Conservation (phyloP, 2,888 invertebrate species). For the Actias luna region DNA sequence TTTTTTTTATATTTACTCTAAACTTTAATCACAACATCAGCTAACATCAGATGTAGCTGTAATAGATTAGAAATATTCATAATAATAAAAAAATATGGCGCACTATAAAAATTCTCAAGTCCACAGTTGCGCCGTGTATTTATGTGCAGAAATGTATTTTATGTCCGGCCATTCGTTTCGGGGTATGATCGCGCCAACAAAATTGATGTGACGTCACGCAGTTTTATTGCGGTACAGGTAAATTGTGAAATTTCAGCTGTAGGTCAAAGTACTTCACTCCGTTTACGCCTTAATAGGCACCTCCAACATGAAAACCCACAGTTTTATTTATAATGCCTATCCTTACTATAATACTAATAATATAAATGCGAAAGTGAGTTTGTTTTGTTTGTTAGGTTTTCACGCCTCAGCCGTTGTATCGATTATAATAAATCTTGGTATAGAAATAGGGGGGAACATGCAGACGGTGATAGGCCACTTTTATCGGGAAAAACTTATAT, state of each 20-base stretch:
- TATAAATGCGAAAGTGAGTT: no score
- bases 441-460: no score
- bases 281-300: not conserved
- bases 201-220: conserved; percentile 21
- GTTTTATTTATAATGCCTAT: no score
- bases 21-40: not conserved
- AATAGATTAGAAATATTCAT: not conserved
- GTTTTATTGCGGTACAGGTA: conserved; percentile 17
- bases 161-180: conserved; percentile 21
- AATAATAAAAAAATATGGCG: not conserved
- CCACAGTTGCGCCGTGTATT: conserved; percentile 22
- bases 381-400: no score
- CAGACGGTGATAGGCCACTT: no score
- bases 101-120: conserved; percentile 3
- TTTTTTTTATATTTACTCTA: not conserved
- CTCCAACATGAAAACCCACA: not conserved
- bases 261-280: not conserved
- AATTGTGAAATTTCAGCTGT: conserved; percentile 9
- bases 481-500: no score
- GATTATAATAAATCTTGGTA: no score
- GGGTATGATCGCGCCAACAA: conserved; percentile 18
- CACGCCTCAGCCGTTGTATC: no score
- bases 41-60: not conserved
- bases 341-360: no score
- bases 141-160: conserved; percentile 29